A percentile compares a stretch with the other conserved stretches of the same genome.
Evolutionary conservation across 2,113 vertebrate genomes (phyloP).

Genomic region (Cebidichthys violaceus): DNA sequence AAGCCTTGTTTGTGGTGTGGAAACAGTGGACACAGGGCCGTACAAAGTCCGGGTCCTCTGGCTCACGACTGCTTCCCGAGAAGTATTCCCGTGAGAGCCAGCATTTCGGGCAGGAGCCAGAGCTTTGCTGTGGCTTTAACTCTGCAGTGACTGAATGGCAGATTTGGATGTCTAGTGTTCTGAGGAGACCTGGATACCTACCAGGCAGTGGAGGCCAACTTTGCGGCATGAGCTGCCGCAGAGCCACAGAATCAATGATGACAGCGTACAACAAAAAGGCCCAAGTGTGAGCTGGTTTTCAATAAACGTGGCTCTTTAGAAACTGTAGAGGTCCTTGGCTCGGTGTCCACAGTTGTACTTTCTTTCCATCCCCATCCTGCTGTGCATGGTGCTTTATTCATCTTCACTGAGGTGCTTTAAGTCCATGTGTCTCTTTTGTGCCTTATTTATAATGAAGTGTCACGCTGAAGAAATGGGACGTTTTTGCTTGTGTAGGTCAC

Average conservation of each 20-base stretch:
- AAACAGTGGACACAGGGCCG: constrained; percentile 28
- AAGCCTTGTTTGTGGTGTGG: constrained; percentile 32
- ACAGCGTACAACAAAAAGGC: constrained; percentile 44
- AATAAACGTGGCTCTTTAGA: constrained; percentile 58
- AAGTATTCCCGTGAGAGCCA: constrained; percentile 42
- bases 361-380: constrained; percentile 11
- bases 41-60: constrained; percentile 38
- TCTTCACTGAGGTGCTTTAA: constrained; percentile 4
- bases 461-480: constrained; percentile 63
- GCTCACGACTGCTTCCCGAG: neutral
- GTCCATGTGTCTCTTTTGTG: constrained; percentile 44
- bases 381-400: constrained; percentile 21
- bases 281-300: constrained; percentile 71
- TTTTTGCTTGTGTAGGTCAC: constrained; percentile 67
- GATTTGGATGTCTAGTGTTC: constrained; percentile 32
- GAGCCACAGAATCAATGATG: constrained; percentile 24
- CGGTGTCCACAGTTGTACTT: constrained; percentile 6
- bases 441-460: constrained; percentile 69
- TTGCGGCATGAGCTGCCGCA: constrained; percentile 30
- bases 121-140: constrained; percentile 23
- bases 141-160: constrained; percentile 16
- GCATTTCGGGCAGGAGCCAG: constrained; percentile 19
- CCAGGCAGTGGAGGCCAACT: constrained; percentile 37
- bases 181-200: constrained; percentile 18
- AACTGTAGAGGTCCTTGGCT: constrained; percentile 23